Evolutionary conservation across 2,797 vertebrate genomes (phyloP).

Genomic region (Parauchenoglanis punctatus): DNA sequence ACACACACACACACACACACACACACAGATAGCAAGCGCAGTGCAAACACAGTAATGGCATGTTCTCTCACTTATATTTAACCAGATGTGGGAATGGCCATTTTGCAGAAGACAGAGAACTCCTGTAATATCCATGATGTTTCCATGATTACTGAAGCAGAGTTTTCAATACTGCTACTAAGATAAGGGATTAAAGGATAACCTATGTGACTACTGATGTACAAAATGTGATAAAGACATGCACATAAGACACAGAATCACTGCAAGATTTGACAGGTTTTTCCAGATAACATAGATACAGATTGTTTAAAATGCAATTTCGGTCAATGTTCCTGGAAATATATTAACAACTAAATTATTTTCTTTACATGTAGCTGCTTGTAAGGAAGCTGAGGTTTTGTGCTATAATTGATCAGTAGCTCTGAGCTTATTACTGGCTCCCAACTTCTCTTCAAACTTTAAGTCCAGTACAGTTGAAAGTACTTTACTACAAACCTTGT

Average conservation of each 20-base stretch:
- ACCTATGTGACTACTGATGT: not conserved
- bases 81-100: constrained; percentile 14
- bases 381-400: not conserved
- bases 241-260: not conserved
- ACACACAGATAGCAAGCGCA: not conserved
- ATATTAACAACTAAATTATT: not conserved
- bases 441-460: not conserved
- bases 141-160: not conserved
- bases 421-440: not conserved
- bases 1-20: constrained; percentile 25
- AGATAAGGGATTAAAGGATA: not conserved
- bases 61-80: constrained; percentile 32
- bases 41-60: constrained; percentile 30
- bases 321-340: not conserved
- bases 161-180: not conserved
- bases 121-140: constrained; percentile 8
- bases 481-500: not conserved
- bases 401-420: not conserved
- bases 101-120: constrained; percentile 12
- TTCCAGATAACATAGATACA: not conserved
- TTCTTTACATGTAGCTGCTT: not conserved
- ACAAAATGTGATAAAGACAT: not conserved
- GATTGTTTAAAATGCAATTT: not conserved
- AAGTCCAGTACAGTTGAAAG: not conserved
- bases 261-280: not conserved